Conservation (phyloP, 2,888 invertebrate species). For the Nasonia oneida region DNA sequence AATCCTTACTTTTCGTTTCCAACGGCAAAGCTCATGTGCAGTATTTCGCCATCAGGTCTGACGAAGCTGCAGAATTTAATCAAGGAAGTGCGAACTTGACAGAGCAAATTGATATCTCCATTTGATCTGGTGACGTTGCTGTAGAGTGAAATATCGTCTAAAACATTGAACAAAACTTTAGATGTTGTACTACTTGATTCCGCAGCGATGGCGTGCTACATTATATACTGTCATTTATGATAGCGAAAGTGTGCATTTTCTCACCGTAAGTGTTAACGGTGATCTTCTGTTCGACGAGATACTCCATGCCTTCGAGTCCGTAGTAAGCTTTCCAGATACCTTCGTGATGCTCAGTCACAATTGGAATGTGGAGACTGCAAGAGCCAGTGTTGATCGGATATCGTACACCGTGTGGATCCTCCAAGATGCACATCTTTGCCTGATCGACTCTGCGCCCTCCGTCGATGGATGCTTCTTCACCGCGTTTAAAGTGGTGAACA, state of each 20-base stretch:
- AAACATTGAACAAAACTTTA: conserved; percentile 29
- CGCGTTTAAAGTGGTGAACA: conserved; percentile 28
- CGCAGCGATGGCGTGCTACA: not conserved
- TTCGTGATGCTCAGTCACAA: conserved; percentile 67
- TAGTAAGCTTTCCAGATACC: conserved; percentile 72
- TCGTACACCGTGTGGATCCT: conserved; percentile 67
- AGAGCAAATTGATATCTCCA: conserved; percentile 65
- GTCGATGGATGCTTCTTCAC: conserved; percentile 20
- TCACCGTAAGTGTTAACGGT: conserved; percentile 68
- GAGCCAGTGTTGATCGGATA: conserved; percentile 58
- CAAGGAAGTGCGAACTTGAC: conserved; percentile 59
- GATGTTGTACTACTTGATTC: not conserved
- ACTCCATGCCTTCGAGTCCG: conserved; percentile 59
- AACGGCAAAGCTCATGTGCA: conserved; percentile 67
- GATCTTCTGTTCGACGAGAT: conserved; percentile 60
- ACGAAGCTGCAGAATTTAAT: conserved; percentile 68
- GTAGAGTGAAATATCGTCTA: conserved; percentile 63
- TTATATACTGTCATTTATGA: not conserved
- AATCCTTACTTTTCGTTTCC: conserved; percentile 68
- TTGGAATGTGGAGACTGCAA: conserved; percentile 65
- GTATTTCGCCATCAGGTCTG: conserved; percentile 67
- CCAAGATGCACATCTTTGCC: conserved; percentile 66
- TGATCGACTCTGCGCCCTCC: not conserved
- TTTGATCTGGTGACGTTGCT: conserved; percentile 59
- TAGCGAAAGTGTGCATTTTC: conserved; percentile 23